Evolutionary conservation across 2,113 vertebrate genomes (phyloP).

Genomic region (Eulacestoma nigropectus): DNA sequence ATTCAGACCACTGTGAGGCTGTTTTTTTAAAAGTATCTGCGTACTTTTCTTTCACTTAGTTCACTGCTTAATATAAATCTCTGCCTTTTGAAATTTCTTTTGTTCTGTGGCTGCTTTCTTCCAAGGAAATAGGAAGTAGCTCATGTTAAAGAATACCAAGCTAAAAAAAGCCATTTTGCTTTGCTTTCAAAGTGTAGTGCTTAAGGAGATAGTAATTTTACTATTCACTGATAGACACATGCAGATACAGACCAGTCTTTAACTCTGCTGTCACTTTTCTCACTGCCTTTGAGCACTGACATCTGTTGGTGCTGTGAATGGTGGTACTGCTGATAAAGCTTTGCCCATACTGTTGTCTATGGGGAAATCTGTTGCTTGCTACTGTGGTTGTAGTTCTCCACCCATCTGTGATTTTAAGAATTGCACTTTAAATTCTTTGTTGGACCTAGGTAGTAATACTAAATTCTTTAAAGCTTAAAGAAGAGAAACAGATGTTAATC

Average conservation of each 20-base stretch:
- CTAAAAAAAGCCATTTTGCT: neutral
- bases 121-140: neutral
- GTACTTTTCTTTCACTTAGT: neutral
- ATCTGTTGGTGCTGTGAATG: constrained; percentile 27
- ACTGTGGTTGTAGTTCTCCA: constrained; percentile 74
- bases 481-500: neutral
- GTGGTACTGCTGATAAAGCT: constrained; percentile 6
- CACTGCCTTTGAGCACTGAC: constrained; percentile 27
- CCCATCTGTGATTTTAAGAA: constrained; percentile 74
- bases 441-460: neutral
- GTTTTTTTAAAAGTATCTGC: neutral
- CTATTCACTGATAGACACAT: neutral
- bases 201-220: constrained; percentile 21
- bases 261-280: neutral
- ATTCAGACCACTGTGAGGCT: neutral
- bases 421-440: constrained; percentile 43
- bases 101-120: constrained; percentile 21
- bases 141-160: neutral
- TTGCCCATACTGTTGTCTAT: neutral
- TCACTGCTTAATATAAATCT: neutral
- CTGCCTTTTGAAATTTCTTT: constrained; percentile 22
- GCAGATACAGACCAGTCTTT: neutral
- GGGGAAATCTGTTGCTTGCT: constrained; percentile 25
- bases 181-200: neutral
- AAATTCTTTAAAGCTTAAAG: neutral